Evolutionary conservation across 1,140 invertebrate species (phyloP), one percentile per base, ranked within the genome.

Genomic region (Caenorhabditis briggsae): DNA sequence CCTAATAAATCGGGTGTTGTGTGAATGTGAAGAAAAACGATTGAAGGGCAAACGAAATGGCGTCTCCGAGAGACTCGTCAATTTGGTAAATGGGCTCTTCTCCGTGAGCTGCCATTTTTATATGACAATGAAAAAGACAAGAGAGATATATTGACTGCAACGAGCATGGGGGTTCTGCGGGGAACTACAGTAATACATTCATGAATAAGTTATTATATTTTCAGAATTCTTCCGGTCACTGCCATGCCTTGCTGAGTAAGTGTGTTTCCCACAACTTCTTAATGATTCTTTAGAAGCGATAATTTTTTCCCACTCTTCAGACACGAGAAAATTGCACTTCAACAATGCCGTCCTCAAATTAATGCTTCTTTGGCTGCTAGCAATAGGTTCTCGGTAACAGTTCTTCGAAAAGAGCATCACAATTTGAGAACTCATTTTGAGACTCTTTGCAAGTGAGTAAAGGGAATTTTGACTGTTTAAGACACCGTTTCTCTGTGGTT

Each of bases 321-420:
- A 59, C 78, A 89, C 64, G 88, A 89, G 59, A 55, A 83, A 16
- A 70, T 88, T 18, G 88, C 88, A 11, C 84, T 89, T 41, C 64
- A 86, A 16, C 82, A 89, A 58, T 89, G 88, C 56, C 59, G 78
- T 33, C 56, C 20, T n/a, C 74, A 87, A 23, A 87, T 89, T n/a
- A 89, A 89, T 50, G 78, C 56, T 9, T 89, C 88, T 2, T 43
- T 89, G 23, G 85, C 74, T n/a, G 85, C 85, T 2, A 64, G 55
- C 14, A 89, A 88, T 83, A 64, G 58, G 1, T 89, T 89, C 65
- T 88, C 86, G 8, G 82, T 83, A 6, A 82, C 88, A 48, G 85
- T 89, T 23, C 41, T 89, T 12, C 89, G 89, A 20, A 87, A 84
- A 20, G 88, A 89, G 59, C 88, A 89, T n/a, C 88, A 89, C 61